Evolutionary conservation across 2,797 vertebrate genomes (phyloP), one percentile per base, ranked within the genome.

Genomic region (Graptemys geographica): DNA sequence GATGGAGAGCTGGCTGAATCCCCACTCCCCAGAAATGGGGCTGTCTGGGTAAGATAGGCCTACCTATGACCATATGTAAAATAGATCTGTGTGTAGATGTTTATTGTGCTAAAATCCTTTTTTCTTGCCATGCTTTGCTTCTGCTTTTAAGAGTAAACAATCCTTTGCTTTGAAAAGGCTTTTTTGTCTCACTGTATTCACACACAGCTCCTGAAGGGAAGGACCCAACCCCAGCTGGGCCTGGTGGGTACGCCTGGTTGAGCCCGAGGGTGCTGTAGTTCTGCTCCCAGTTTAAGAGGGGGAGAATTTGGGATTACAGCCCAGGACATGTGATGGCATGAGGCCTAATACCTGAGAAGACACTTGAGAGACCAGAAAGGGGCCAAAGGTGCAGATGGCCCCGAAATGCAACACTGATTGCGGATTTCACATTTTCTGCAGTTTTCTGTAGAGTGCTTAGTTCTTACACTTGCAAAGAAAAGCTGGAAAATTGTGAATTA

Each of bases 1-100:
- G 37, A 49, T 81, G 4, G 74, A 78, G 9, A 78, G 41, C 6
- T 8, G 25, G 27, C 23, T 76, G 25, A 78, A 78, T 37, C 94
- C 93, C 65, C n/a, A 37, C 9, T 72, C n/a, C 19, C 21, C 19
- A 11, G 10, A 78, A 4, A 95, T 28, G 4, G 44, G 27, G 25
- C 4, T 78, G 44, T 25, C 74, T 47, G 44, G 41, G 47, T 94
- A 78, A 90, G 82, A 62, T 4, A 53, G 65, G 8, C 57, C 8
- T 1, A 0, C 0, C 1, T 47, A 41, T 6, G n/a, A 41, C 19
- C 19, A 37, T 72, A 87, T 55, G 27, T 86, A 65, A 76, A 47
- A 49, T 49, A 47, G 25, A 27, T 9, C 25, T 49, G 27, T 8
- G 7, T 76, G 74, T 78, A 49, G 25, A 78, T 23, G 4, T 78